Percentiles rank a stretch among this genome's conserved stretches.
Evolutionary conservation across 2,888 invertebrate genomes (phyloP).

Genomic region (Machimus atricapillus): DNA sequence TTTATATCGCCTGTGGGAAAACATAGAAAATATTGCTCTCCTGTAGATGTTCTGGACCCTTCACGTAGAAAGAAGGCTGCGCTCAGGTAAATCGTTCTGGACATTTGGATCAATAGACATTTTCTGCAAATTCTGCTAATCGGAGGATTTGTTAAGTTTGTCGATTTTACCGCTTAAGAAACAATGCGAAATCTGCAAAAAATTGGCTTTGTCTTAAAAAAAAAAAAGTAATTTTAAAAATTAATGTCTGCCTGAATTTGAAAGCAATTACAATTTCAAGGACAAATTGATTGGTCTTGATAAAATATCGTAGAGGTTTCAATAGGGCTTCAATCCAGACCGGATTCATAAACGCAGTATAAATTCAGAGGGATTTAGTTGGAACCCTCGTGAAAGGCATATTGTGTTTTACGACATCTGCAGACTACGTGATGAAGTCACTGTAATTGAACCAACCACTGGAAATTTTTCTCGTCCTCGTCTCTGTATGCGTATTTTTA

Average conservation of each 20-base stretch:
- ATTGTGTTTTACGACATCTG: background rate
- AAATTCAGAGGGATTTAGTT: background rate
- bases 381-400: background rate
- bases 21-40: background rate
- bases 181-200: background rate
- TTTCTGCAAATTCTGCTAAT: background rate
- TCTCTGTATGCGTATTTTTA: background rate
- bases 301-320: background rate
- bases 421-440: background rate
- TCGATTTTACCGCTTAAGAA: background rate
- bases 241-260: background rate
- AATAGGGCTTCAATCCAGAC: background rate
- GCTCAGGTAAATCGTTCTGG: background rate
- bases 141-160: background rate
- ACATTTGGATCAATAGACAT: background rate
- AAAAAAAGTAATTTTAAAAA: background rate
- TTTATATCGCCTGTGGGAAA: background rate
- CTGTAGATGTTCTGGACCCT: background rate
- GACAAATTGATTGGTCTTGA: background rate
- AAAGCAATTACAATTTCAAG: background rate
- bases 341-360: background rate
- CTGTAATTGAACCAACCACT: background rate
- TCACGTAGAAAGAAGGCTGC: background rate
- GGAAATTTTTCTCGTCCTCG: background rate
- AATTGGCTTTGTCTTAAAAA: background rate